Conservation (phyloP, 2,888 invertebrate genomes). For the Atethmia centrago region DNA sequence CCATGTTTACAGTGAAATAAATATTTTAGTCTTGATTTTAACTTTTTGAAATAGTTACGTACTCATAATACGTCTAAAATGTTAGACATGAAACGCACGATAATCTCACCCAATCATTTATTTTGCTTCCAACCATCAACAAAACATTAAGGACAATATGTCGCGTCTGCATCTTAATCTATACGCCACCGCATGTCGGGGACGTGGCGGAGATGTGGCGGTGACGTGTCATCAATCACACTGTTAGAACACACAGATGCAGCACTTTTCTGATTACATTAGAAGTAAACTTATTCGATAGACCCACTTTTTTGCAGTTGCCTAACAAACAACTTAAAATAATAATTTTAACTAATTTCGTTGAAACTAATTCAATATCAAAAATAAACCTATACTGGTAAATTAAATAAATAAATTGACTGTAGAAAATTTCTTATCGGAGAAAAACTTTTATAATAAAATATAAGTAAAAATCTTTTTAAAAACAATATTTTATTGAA, state of each 20-base stretch:
- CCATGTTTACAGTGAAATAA: no score
- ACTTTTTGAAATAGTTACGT: no score
- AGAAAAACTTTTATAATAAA: background rate
- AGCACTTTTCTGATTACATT: constrained; percentile 2
- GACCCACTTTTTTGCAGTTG: background rate
- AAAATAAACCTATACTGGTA: background rate
- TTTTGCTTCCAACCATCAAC: constrained; percentile 3
- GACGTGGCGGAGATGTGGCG: constrained; percentile 23
- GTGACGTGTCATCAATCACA: constrained; percentile 46
- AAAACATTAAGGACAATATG: constrained; percentile 16
- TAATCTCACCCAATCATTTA: background rate
- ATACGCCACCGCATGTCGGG: constrained; percentile 16
- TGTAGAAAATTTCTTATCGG: background rate
- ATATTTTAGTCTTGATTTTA: no score
- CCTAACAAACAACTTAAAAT: background rate
- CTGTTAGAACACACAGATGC: constrained; percentile 11
- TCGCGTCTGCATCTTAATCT: constrained; percentile 31
- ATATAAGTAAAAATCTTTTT: no score
- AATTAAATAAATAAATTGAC: no score
- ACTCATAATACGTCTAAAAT: no score
- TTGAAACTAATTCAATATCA: background rate
- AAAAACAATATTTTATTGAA: no score
- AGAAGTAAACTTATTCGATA: background rate
- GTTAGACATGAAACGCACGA: background rate
- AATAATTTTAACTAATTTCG: no score